phyloP scores from a whole-genome alignment of 1,140 invertebrate species.

The Aphelenchoides besseyi region DNA sequence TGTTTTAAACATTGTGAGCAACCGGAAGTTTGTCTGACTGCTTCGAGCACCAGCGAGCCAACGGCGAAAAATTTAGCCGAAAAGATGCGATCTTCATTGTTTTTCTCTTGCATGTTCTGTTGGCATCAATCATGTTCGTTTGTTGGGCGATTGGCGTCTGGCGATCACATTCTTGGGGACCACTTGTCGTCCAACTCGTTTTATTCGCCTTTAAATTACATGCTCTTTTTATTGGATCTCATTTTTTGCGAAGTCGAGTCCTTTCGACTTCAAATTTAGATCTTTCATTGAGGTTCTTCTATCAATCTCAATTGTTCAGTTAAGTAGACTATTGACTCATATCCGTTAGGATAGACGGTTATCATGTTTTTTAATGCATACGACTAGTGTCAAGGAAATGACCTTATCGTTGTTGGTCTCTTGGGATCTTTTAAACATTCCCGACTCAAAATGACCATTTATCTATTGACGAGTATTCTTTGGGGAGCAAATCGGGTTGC shows the following conservation, averaged over 20 bases:
- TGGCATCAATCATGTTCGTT: not conserved
- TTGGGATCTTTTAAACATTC: too few relatives aligned
- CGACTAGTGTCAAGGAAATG: too few relatives aligned
- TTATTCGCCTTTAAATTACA: not conserved
- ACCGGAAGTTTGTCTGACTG: not conserved
- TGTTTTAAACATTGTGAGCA: not conserved
- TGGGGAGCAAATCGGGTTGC: too few relatives aligned
- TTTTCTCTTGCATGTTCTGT: not conserved
- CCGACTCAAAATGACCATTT: too few relatives aligned
- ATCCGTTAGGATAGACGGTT: too few relatives aligned
- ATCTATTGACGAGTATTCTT: too few relatives aligned
- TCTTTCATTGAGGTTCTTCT: too few relatives aligned
- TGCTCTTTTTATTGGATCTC: not conserved
- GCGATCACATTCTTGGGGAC: not conserved
- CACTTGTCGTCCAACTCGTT: not conserved
- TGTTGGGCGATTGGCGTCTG: not conserved
- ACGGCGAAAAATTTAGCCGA: not conserved
- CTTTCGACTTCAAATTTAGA: too few relatives aligned
- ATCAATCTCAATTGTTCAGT: too few relatives aligned
- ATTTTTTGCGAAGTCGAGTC: constrained; percentile 3
- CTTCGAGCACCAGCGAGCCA: not conserved
- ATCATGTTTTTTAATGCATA: too few relatives aligned
- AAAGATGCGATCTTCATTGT: not conserved
- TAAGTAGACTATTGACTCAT: too few relatives aligned
- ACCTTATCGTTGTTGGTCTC: too few relatives aligned